Evolutionary conservation across 2,113 vertebrate genomes (phyloP).

Genomic region (Pelusios castaneus): DNA sequence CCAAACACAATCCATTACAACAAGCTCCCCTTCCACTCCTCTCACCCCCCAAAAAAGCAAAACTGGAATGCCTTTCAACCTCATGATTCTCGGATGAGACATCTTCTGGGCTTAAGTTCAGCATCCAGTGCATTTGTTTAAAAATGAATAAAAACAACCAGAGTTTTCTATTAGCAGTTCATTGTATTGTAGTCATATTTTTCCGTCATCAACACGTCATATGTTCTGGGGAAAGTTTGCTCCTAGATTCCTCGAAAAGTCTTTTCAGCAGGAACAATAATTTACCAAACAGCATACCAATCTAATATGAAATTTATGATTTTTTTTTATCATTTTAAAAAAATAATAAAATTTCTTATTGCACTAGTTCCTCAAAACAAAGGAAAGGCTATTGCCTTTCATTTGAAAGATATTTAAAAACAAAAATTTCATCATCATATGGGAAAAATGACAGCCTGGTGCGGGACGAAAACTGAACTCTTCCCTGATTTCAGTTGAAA

Average conservation of each 20-base stretch:
- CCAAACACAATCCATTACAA: neutral
- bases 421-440: neutral
- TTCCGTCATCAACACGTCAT: fast-evolving
- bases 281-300: neutral
- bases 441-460: neutral
- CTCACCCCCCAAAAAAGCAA: neutral
- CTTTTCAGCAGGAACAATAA: no score
- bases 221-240: neutral
- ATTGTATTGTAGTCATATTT: neutral
- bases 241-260: neutral
- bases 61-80: neutral
- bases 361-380: fast-evolving
- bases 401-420: neutral
- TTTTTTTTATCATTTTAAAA: neutral
- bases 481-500: neutral
- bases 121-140: neutral
- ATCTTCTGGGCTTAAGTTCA: neutral
- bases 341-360: neutral
- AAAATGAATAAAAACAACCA: neutral
- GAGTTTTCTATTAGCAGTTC: neutral
- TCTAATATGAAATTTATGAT: fast-evolving
- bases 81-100: neutral
- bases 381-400: fast-evolving
- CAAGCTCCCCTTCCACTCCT: fast-evolving
- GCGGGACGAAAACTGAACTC: neutral